phyloP scores from a whole-genome alignment of 1,140 invertebrate genomes.

The Rhyacophila brunnea region DNA sequence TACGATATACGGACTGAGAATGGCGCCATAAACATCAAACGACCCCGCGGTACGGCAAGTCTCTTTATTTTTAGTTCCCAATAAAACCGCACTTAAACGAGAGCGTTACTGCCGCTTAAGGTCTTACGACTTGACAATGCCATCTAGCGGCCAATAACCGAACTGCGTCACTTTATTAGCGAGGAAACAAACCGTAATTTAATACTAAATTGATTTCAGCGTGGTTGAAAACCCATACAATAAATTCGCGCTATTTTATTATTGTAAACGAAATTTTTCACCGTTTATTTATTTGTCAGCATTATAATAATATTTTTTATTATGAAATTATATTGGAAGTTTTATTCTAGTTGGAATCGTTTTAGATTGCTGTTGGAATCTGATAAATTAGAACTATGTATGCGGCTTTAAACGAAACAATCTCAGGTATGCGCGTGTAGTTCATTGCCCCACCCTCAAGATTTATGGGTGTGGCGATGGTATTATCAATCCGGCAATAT shows the following conservation, averaged over 20 bases:
- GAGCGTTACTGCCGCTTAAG: conserved; percentile 21
- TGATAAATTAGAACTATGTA: background rate
- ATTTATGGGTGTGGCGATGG: conserved; percentile 35
- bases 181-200: conserved; percentile 22
- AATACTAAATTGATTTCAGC: background rate
- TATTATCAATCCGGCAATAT: conserved; percentile 24
- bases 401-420: conserved; percentile 25
- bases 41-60: conserved; percentile 30
- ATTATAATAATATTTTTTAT: no score
- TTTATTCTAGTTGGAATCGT: background rate
- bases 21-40: conserved; percentile 48
- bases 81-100: conserved; percentile 28
- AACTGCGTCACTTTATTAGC: conserved; percentile 36
- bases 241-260: no score
- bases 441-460: conserved; percentile 34
- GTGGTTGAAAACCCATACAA: no score
- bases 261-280: no score
- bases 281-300: no score
- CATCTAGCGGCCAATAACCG: conserved; percentile 40
- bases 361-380: background rate
- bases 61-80: conserved; percentile 38
- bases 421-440: conserved; percentile 11
- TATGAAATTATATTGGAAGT: no score
- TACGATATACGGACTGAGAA: conserved; percentile 48
- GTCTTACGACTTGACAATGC: conserved; percentile 27